Base-by-base conservation (phyloP, 1,140 invertebrate genomes). In the Camponotus floridanus region DNA sequence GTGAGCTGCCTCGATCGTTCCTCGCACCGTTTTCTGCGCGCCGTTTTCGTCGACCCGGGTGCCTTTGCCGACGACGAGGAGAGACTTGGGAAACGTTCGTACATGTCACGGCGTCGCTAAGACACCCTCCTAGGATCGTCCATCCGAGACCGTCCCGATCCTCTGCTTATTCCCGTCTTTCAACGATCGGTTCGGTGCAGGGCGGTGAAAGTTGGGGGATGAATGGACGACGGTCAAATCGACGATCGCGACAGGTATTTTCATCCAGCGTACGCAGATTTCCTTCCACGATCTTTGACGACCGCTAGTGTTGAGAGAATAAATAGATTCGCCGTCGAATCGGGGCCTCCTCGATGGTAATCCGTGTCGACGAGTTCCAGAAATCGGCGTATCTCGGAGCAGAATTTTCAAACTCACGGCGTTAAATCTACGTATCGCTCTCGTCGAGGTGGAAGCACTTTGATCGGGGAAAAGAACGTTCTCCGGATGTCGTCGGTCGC, bases 71-170 rank as follows among this genome's bases (percentile, higher is more conserved):
- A 85, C 64, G 85, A 86, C 87, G 73, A 86, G 76, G 76, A 79
- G 51, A 9, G 57, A 36, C 48, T 18, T 21, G 79, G 26, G 67
- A 26, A 78, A 55, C 88, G 80, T 83, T 57, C 87, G 92, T 85
- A 89, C 92, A 93, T 93, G 91, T 89, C 92, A 91, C 87, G 88
- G 80, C 74, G 80, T 57, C 73, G 55, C 80, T 59, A 45, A 57
- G 81, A 85, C 51, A 65, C 62, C 62, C 62, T 15, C 4, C 15
- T 33, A 36, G 26, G 26, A 26, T 26, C 26, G 26, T 48, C 31
- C 48, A 84, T 57, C 59, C 68, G 61, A n/a, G 64, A 4, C 51
- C 9, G 39, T 48, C 76, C 36, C 76, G 13, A 18, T 79, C 26
- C 13, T 31, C 81, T 76, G 88, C 39, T 26, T 11, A 57, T 79